Base-by-base conservation (phyloP, 2,113 vertebrate genomes). In the Agelaius tricolor region DNA sequence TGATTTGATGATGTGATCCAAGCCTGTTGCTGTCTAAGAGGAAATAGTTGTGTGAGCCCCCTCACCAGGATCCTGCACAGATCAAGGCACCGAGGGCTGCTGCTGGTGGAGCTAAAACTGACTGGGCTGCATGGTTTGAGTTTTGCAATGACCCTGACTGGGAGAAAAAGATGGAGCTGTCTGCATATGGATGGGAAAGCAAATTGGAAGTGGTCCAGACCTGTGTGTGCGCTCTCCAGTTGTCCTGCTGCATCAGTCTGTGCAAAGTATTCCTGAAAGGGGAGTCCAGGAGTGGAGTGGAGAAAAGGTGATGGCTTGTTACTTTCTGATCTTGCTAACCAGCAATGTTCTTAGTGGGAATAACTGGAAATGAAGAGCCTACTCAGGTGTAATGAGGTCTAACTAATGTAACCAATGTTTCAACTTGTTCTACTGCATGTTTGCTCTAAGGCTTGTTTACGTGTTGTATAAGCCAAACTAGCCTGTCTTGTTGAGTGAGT, bases 401-500 rank as follows among this genome's bases (percentile, higher is more conserved):
- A 95, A 90, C 94, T 97, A 75, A 84, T 92, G 89, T 82, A 82
- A 93, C 89, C 95, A 94, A 57, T 96, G 96, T 96, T 97, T 96
- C 83, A 90, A 94, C 97, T 98, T 96, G 95, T 94, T 93, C 90
- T 83, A 22, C 93, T 93, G 74, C 86, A 76, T 94, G 97, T 95
- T 94, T 90, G 93, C 87, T 95, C 87, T 94, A 39, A 96, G 96
- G 96, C 96, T 95, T 97, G 97, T 97, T 98, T 96, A 93, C 66
- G 72, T 97, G 90, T 97, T 97, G 96, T 96, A 94, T 96, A 97
- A 97, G 94, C 95, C 96, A 97, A 96, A 98, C 98, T 97, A 10
- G 98, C 97, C 95, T 83, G 94, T 98, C 98, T 97, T 94, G 98
- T 98, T 98, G 28, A 96, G 96, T 95, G 65, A 97, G 97, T 97